Evolutionary conservation across 2,888 invertebrate genomes (phyloP).

Genomic region (Lochmaea crataegi): DNA sequence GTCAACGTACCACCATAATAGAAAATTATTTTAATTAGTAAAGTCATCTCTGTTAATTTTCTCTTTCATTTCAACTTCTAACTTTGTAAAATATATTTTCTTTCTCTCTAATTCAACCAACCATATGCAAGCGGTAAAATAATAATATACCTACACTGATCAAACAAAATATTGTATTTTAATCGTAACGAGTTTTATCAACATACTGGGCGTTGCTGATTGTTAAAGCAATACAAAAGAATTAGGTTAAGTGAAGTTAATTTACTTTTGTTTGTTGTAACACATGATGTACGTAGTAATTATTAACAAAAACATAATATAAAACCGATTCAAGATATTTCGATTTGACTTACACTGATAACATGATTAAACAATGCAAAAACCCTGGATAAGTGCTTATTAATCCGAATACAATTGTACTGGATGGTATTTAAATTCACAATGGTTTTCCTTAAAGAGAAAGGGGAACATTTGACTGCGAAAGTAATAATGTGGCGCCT

Average conservation of each 20-base stretch:
- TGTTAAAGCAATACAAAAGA: background rate
- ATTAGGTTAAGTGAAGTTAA: background rate
- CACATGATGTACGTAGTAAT: background rate
- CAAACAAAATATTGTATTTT: background rate
- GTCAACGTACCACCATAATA: slow-evolving; percentile 17
- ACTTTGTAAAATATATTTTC: slow-evolving; percentile 8
- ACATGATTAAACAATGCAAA: slow-evolving; percentile 3
- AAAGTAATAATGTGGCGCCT: background rate
- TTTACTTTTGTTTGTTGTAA: background rate
- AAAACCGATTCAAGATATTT: background rate
- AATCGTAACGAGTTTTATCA: background rate
- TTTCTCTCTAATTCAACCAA: background rate
- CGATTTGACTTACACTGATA: background rate
- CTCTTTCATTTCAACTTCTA: slow-evolving; percentile 9
- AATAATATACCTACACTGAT: too few species aligned
- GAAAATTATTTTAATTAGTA: slow-evolving; percentile 13
- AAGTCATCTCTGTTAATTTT: slow-evolving; percentile 24
- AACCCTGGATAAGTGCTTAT: background rate
- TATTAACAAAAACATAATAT: background rate
- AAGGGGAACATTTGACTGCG: background rate
- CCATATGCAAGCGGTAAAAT: background rate
- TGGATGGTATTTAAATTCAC: background rate
- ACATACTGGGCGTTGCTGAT: background rate
- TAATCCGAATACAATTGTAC: background rate
- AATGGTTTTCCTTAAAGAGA: slow-evolving; percentile 1